Base-by-base conservation (phyloP, 2,888 invertebrate genomes). In the Pollenia angustigena region DNA sequence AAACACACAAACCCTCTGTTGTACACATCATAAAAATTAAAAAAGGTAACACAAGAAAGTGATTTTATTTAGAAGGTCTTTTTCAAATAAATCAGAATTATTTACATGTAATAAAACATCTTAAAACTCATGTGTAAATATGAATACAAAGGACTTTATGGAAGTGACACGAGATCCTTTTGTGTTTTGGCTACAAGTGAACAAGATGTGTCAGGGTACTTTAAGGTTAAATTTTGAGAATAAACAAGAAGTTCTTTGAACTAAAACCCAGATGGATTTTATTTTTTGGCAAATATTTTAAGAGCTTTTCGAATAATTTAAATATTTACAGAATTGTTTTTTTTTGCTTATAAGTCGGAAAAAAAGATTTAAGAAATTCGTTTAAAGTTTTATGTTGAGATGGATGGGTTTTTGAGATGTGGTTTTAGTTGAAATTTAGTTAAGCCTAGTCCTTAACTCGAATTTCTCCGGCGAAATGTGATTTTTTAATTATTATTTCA, bases 131-230 rank as follows among this genome's bases (percentile, higher is more conserved):
- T 32, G 32, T 32, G 32, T 32, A 44, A 12, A 42, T 48, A 40
- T 2, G 11, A 32, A 56, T 32, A 54, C 23, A 71, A 80, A 64
- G 68, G 40, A 58, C 66, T 58, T 71, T 74, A 62, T 79, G 84
- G 48, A 74, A 68, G 58, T 84, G 84, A 79, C 84, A 84, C 10
- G 18, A 50, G 58, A 11, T 68, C 60, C 18, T 68, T 69, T 79
- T 62, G 40, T 62, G 14, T 16, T 32, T 16, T n/a, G n/a, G 18
- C 44, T 46, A 4, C 62, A 64, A 23, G 40, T 52, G 23, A 75
- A 54, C 0, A 18, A 42, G 14, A 54, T 44, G 42, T 69, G 46
- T 66, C 48, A 48, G 23, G 48, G 11, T 48, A 11, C 42, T 54
- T 54, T 66, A 42, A 40, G n/a, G 50, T 52, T 68, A 68, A 14